Evolutionary conservation across 1,140 invertebrate species (phyloP).

Genomic region (Galleria mellonella): DNA sequence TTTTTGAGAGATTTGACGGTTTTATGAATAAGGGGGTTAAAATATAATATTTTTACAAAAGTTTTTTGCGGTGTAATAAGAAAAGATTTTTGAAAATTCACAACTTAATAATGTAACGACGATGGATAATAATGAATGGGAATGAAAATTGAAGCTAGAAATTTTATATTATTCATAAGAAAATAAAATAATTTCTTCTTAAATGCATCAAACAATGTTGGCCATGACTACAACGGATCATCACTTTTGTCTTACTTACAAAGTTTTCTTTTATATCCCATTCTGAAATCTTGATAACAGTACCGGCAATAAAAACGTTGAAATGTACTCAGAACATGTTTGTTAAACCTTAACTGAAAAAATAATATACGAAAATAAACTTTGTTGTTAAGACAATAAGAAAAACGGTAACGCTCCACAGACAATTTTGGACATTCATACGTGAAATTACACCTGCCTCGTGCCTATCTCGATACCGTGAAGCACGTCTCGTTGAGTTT

Average conservation of each 20-base stretch:
- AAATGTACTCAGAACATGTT: slow-evolving; percentile 13
- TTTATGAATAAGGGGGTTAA: too few relatives aligned
- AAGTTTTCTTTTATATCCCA: slow-evolving; percentile 12
- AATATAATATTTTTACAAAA: too few relatives aligned
- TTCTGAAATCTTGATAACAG: slow-evolving; percentile 55
- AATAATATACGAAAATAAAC: background rate
- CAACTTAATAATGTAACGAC: too few relatives aligned
- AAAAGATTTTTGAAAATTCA: too few relatives aligned
- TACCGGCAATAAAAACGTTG: slow-evolving; percentile 42
- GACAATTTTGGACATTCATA: slow-evolving; percentile 10
- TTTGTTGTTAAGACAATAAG: background rate
- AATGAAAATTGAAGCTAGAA: too few relatives aligned
- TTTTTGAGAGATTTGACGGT: too few relatives aligned
- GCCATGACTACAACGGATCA: slow-evolving; percentile 30
- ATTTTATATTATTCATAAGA: too few relatives aligned
- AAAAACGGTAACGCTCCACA: background rate
- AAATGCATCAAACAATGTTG: slow-evolving; percentile 28
- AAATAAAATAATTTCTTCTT: slow-evolving; percentile 27
- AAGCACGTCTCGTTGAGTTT: slow-evolving; percentile 40
- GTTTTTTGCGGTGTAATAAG: too few relatives aligned
- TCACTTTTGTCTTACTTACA: slow-evolving; percentile 30
- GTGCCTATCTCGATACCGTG: slow-evolving; percentile 48
- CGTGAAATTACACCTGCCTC: slow-evolving; percentile 40
- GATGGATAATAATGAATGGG: too few relatives aligned
- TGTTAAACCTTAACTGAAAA: slow-evolving; percentile 1